Conservation (phyloP, 2,888 invertebrate genomes). For the Nomada ferruginata region DNA sequence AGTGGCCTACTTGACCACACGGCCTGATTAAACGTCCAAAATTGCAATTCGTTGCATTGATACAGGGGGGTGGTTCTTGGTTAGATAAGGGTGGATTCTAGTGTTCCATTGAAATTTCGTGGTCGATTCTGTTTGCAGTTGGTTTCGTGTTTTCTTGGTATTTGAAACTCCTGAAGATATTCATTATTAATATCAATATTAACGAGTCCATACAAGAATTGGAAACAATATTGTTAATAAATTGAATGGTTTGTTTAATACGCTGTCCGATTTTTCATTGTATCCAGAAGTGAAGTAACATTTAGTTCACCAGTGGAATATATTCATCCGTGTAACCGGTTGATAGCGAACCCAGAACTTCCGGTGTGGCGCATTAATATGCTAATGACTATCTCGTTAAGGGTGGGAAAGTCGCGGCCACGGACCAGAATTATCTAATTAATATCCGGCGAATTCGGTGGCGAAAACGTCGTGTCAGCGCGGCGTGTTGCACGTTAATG, state of each 20-base stretch:
- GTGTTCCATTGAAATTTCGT: background rate
- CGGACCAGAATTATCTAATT: conserved; percentile 51
- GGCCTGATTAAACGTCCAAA: conserved; percentile 7
- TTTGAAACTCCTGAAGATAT: too few species aligned
- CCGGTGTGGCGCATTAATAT: conserved; percentile 43
- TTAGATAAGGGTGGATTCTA: background rate
- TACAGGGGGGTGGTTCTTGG: background rate
- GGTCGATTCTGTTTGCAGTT: too few species aligned
- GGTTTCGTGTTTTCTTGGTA: too few species aligned
- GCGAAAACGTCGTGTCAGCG: background rate
- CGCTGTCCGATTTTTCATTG: conserved; percentile 58
- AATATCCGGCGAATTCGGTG: conserved; percentile 20
- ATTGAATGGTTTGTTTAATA: background rate
- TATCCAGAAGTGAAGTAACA: conserved; percentile 5
- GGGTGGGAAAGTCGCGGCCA: conserved; percentile 17
- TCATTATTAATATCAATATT: too few species aligned
- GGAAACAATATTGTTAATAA: too few species aligned
- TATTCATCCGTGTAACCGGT: conserved; percentile 13
- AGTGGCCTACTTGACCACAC: conserved; percentile 5
- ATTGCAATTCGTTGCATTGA: background rate
- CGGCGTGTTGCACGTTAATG: conserved; percentile 3
- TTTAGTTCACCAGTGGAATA: background rate
- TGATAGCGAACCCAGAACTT: conserved; percentile 1
- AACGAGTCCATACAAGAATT: too few species aligned
- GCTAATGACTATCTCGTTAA: conserved; percentile 56